These are phyloP conservation scores for Capitella teleta DNA, from an alignment of 1,140 invertebrate genomes.

Conservation along the genomic window DNA sequence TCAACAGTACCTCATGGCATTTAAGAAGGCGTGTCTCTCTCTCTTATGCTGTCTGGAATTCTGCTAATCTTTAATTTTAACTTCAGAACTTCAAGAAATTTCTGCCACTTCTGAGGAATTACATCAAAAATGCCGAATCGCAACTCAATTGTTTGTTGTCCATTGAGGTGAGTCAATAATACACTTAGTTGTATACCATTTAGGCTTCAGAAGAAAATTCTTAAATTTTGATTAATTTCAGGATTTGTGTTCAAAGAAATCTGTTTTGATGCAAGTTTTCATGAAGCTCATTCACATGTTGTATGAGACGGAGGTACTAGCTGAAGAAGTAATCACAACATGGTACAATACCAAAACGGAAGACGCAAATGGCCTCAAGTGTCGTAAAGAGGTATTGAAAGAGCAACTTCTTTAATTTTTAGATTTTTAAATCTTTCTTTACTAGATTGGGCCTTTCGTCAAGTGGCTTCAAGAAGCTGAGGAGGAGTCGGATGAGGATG, in stretches of 20 bases:
- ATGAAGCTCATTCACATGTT: not conserved
- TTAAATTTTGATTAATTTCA: not conserved
- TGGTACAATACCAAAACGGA: not conserved
- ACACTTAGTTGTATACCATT: not conserved
- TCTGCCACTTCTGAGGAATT: not conserved
- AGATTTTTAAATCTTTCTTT: not conserved
- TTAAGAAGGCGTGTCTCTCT: not conserved
- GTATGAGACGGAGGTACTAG: not conserved
- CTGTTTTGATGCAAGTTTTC: not conserved
- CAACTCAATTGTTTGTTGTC: not conserved
- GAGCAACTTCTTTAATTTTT: not conserved
- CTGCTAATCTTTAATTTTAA: not conserved
- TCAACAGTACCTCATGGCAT: not conserved
- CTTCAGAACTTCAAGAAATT: not conserved
- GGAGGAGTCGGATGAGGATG: too few species aligned
- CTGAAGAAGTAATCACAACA: not conserved
- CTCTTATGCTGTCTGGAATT: not conserved
- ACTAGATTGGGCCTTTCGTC: not conserved
- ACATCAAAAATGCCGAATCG: not conserved
- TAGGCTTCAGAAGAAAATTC: not conserved
- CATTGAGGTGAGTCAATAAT: not conserved
- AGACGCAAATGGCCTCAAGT: not conserved
- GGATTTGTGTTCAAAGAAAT: not conserved
- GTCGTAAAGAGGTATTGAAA: not conserved
- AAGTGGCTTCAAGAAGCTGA: not conserved